These are phyloP conservation scores for Lepidocolaptes lacrymiger DNA, from an alignment of 2,797 vertebrate genomes.

Conservation along the genomic window DNA sequence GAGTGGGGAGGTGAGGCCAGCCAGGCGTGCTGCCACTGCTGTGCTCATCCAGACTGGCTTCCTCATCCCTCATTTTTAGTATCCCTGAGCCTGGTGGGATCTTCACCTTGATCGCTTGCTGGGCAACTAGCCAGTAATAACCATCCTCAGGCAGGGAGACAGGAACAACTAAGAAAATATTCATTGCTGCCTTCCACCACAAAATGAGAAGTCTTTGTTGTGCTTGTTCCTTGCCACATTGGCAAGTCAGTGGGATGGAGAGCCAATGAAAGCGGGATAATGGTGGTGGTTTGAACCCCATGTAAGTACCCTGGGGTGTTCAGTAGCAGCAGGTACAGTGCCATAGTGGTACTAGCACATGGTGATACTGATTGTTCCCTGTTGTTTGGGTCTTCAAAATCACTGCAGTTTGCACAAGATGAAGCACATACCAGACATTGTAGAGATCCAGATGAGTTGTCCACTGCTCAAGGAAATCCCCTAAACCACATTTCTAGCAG, in stretches of 20 bases:
- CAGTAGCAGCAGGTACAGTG: neutral
- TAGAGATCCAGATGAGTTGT: neutral
- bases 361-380: neutral
- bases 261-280: neutral
- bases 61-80: neutral
- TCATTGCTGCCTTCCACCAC: neutral
- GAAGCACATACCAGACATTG: slow-evolving; percentile 16
- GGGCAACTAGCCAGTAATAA: neutral
- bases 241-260: neutral
- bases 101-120: neutral
- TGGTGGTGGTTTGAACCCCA: neutral
- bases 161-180: neutral
- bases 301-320: neutral
- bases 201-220: neutral
- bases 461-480: slow-evolving; percentile 65
- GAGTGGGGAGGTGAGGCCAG: neutral
- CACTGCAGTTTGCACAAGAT: neutral
- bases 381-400: neutral
- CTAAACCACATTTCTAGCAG: slow-evolving; percentile 38
- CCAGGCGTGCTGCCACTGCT: neutral
- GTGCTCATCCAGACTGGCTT: neutral
- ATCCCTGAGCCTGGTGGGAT: neutral
- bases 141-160: neutral
- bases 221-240: neutral
- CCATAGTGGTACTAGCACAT: neutral